Evolutionary conservation across 2,113 vertebrate species (phyloP).

Genomic region (Copsychus sechellarum): DNA sequence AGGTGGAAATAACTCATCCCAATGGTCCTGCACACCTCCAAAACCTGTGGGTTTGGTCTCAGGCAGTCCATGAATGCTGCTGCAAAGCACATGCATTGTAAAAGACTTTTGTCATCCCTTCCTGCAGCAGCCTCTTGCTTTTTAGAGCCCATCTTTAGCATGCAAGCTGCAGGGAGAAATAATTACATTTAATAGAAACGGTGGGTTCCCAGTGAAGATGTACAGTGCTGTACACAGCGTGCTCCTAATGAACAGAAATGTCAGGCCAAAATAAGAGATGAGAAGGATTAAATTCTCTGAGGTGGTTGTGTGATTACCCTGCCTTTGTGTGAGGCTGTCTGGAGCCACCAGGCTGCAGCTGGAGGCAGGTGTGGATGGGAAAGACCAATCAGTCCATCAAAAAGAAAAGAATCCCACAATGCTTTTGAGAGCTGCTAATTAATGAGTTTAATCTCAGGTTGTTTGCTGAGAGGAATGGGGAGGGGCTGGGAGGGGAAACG

Average conservation of each 20-base stretch:
- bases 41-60: background rate
- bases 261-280: slow-evolving; percentile 26
- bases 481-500: background rate
- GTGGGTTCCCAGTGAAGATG: slow-evolving; percentile 24
- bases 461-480: background rate
- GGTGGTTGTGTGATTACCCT: background rate
- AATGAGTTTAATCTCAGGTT: background rate
- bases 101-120: background rate
- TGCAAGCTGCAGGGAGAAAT: slow-evolving; percentile 23
- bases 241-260: slow-evolving; percentile 52
- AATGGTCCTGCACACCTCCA: background rate
- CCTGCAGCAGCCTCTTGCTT: background rate
- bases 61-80: background rate
- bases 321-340: background rate
- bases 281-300: slow-evolving; percentile 5
- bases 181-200: slow-evolving; percentile 13
- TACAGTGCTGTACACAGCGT: background rate
- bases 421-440: background rate
- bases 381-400: background rate
- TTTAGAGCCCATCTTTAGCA: background rate
- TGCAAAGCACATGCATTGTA: fast-evolving
- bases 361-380: background rate
- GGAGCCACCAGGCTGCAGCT: background rate
- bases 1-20: background rate
- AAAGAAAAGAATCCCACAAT: background rate